Base-by-base conservation (phyloP, 92 coral and sea anemone genomes). In the Palythoa grandiflora region DNA sequence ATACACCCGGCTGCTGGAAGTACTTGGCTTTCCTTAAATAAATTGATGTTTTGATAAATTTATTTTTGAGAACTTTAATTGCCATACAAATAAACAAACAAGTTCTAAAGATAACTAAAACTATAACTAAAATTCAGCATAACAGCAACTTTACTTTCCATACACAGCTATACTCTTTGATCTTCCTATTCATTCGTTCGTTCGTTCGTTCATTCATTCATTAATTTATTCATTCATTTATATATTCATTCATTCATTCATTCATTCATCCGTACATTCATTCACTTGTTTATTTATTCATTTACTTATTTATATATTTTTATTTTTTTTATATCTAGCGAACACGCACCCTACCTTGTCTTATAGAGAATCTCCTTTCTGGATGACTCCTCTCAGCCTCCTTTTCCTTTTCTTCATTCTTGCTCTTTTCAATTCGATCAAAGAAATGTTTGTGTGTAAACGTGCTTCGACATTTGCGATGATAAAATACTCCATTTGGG, bases 361-460 rank as follows among this genome's bases (percentile, higher is more conserved):
- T 35, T 68, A 2, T 68, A 68, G 39, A 68, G 0, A 11, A 59
- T 15, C 17, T 59, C 17, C 65, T 59, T n/a, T 59, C 65, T 59
- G 17, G 65, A 12, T 12, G 17, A 59, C 65, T 68, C 73, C n/a
- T 68, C 89, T 75, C 84, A 15, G 6, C 86, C 53, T 61, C 86
- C 84, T 80, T 54, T 40, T 75, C 71, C 59, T 86, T 86, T 74
- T 17, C 84, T 35, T 57, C 74, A 73, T 86, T 75, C 84, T 86
- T 74, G 65, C 65, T 13, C n/a, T 59, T 59, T n/a, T 11, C 65
- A 11, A 59, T 59, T 54, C 84, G 83, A 85, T 85, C 88, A 65
- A 70, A 85, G 83, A 65, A 78, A 85, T 71, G 83, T 85, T 85
- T 85, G 88, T 85, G 88, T 85, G 88, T 85, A 85, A 85, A 85